Conservation (phyloP, 2,797 vertebrate genomes). For the Microchirus variegatus region DNA sequence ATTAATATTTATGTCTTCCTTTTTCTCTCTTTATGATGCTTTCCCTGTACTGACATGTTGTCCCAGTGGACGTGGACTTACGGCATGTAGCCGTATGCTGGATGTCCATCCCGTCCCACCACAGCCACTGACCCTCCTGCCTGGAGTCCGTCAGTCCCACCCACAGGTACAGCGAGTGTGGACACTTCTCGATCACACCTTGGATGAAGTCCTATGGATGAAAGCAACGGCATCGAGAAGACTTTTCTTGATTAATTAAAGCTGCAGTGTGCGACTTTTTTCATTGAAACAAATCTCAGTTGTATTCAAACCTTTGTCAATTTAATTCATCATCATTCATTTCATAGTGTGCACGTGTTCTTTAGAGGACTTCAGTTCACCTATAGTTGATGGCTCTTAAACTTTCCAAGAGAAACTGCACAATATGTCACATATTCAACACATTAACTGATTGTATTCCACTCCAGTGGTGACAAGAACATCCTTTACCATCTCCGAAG, state of each 20-base stretch:
- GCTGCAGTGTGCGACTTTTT: too few relatives aligned
- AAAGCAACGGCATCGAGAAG: background rate
- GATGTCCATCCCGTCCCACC: constrained; percentile 36
- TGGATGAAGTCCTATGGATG: constrained; percentile 49
- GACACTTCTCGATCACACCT: constrained; percentile 18
- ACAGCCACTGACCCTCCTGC: constrained; percentile 57
- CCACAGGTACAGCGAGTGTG: constrained; percentile 45
- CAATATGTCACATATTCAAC: too few relatives aligned
- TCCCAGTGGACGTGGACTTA: constrained; percentile 12
- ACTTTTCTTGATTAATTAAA: background rate
- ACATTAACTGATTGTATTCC: background rate
- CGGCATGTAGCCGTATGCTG: constrained; percentile 48
- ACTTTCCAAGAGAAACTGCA: too few relatives aligned
- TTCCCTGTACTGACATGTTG: too few relatives aligned
- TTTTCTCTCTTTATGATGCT: too few relatives aligned
- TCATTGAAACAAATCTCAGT: too few relatives aligned
- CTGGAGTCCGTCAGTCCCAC: constrained; percentile 50
- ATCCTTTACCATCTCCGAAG: constrained; percentile 56
- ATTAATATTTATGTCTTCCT: too few relatives aligned
- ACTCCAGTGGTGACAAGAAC: background rate
- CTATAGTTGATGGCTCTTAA: too few relatives aligned
- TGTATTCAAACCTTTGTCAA: too few relatives aligned
- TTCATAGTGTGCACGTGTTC: too few relatives aligned
- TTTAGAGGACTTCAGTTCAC: too few relatives aligned
- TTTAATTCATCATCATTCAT: too few relatives aligned